Percentiles rank a stretch among this genome's conserved stretches.
phyloP scores from a whole-genome alignment of 2,888 invertebrate species.

The Galerucella calmariensis region DNA sequence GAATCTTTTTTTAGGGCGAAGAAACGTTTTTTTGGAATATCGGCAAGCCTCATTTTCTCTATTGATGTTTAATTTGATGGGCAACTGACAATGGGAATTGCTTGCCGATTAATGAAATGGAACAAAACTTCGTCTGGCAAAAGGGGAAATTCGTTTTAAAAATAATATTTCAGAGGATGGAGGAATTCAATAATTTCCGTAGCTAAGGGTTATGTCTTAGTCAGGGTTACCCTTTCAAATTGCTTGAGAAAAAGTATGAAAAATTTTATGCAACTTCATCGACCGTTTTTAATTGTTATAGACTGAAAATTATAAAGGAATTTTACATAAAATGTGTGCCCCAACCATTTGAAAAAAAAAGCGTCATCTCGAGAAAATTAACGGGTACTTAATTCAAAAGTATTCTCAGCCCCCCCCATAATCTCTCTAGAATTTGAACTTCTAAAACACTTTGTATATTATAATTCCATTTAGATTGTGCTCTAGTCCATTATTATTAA shows the following conservation, averaged over 20 bases:
- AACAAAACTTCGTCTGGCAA: slow-evolving; percentile 4
- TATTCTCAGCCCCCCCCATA: no score
- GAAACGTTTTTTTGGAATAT: slow-evolving; percentile 31
- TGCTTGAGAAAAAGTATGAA: neutral
- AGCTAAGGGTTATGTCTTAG: neutral
- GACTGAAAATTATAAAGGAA: no score
- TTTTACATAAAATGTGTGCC: no score
- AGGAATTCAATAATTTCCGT: slow-evolving; percentile 4
- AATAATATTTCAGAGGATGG: slow-evolving; percentile 3
- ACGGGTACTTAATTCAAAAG: no score
- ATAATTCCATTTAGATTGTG: neutral
- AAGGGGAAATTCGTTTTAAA: slow-evolving; percentile 11
- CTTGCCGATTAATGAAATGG: slow-evolving; percentile 29
- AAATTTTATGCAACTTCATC: no score
- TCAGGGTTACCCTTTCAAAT: neutral
- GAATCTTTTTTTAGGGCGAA: slow-evolving; percentile 33
- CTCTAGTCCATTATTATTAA: neutral
- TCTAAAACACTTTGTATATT: neutral
- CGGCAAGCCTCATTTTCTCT: slow-evolving; percentile 29
- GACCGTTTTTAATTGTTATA: no score
- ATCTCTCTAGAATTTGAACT: no score
- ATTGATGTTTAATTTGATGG: slow-evolving; percentile 32
- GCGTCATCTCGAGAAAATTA: no score
- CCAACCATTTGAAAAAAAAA: no score
- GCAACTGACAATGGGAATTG: slow-evolving; percentile 29